Evolutionary conservation across 2,888 invertebrate species (phyloP).

Genomic region (Epistrophe grossulariae): DNA sequence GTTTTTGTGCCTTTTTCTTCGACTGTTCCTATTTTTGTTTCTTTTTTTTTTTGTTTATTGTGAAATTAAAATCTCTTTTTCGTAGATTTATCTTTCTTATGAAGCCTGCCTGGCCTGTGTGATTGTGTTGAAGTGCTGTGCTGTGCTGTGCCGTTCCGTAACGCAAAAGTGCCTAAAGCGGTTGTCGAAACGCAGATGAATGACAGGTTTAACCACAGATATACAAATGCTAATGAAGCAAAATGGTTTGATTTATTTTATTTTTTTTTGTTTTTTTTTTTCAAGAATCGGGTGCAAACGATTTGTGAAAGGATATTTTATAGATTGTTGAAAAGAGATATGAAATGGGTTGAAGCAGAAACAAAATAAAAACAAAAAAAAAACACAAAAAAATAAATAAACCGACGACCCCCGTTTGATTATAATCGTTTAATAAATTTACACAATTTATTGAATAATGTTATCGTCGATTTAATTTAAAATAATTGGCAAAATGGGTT

Average conservation of each 20-base stretch:
- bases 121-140: slow-evolving; percentile 1
- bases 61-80: slow-evolving; percentile 51
- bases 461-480: slow-evolving; percentile 39
- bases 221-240: slow-evolving; percentile 72
- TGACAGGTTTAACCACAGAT: slow-evolving; percentile 64
- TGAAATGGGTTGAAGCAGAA: neutral
- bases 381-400: neutral
- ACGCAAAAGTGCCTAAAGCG: slow-evolving; percentile 40
- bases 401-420: neutral
- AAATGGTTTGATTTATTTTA: slow-evolving; percentile 47
- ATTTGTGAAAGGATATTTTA: slow-evolving; percentile 28
- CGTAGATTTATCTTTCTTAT: slow-evolving; percentile 50
- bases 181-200: slow-evolving; percentile 63
- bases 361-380: neutral
- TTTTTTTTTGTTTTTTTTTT: slow-evolving; percentile 21
- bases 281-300: slow-evolving; percentile 34
- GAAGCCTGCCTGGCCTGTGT: neutral
- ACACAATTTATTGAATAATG: slow-evolving; percentile 33
- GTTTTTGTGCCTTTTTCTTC: slow-evolving; percentile 1
- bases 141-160: neutral
- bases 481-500: slow-evolving; percentile 30
- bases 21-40: neutral
- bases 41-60: slow-evolving; percentile 1
- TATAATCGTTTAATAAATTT: slow-evolving; percentile 33
- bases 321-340: slow-evolving; percentile 25